Percentiles rank a stretch among this genome's conserved stretches.
Evolutionary conservation across 2,113 vertebrate genomes (phyloP).

Genomic region (Tetrao urogallus): DNA sequence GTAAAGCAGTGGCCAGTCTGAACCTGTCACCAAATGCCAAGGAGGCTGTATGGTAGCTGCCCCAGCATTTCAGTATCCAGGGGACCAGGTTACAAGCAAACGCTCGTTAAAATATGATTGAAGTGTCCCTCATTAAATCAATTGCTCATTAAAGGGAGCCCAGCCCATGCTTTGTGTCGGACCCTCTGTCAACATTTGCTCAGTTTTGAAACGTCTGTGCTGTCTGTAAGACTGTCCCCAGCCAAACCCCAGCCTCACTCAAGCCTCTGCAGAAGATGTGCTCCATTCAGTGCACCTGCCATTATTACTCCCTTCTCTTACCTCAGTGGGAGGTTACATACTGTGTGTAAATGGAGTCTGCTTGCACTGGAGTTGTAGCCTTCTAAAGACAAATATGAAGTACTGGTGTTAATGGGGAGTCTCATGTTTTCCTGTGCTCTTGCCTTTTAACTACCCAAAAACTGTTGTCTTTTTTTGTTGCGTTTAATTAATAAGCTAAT

Average conservation of each 20-base stretch:
- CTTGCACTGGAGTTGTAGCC: not conserved
- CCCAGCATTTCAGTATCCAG: conserved; percentile 15
- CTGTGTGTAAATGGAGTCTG: not conserved
- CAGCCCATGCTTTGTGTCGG: not conserved
- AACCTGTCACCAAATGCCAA: conserved; percentile 15
- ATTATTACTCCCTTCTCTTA: not conserved
- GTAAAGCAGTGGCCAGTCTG: not conserved
- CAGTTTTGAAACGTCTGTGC: not conserved
- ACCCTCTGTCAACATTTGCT: not conserved
- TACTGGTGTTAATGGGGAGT: not conserved
- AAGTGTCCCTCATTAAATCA: conserved; percentile 14
- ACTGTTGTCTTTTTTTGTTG: not conserved
- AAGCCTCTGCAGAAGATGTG: not conserved
- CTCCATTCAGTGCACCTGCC: not conserved
- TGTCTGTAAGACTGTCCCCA: not conserved
- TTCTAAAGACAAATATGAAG: not conserved
- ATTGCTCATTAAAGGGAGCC: conserved; percentile 21
- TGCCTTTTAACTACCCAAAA: not conserved
- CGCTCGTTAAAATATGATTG: conserved; percentile 53
- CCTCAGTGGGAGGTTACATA: not conserved
- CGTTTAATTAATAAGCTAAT: conserved; percentile 15
- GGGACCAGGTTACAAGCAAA: conserved; percentile 18
- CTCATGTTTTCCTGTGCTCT: not conserved
- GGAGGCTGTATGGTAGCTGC: conserved; percentile 1
- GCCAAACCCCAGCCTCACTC: not conserved